Conservation (phyloP, 1,140 invertebrate genomes). For the Caenorhabditis latens region DNA sequence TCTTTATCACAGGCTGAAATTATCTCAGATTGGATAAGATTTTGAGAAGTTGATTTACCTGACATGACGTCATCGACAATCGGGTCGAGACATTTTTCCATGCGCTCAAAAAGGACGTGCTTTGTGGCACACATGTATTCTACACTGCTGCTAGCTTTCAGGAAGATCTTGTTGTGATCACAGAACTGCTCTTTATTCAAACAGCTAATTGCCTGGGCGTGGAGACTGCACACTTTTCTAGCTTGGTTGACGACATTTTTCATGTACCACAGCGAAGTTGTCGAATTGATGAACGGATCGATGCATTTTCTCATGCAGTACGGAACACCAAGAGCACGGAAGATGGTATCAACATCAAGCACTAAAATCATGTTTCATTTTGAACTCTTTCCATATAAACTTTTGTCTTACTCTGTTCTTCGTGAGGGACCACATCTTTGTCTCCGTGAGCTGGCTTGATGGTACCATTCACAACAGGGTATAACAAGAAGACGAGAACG, state of each 20-base stretch:
- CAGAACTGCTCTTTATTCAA: slow-evolving; percentile 31
- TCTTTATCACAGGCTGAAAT: slow-evolving; percentile 39
- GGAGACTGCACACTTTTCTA: not conserved
- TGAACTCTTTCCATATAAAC: not conserved
- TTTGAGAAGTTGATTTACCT: not conserved
- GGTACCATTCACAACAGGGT: not conserved
- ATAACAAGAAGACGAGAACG: not conserved
- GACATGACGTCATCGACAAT: slow-evolving; percentile 41
- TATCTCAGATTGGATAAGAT: not conserved
- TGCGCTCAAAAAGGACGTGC: slow-evolving; percentile 26
- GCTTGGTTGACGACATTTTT: slow-evolving; percentile 44
- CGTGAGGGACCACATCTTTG: slow-evolving; percentile 34
- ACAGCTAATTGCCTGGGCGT: slow-evolving; percentile 33
- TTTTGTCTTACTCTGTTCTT: slow-evolving; percentile 10
- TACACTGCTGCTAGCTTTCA: slow-evolving; percentile 35
- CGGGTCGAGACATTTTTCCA: slow-evolving; percentile 20
- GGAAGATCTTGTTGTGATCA: slow-evolving; percentile 30
- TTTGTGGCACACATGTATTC: slow-evolving; percentile 48
- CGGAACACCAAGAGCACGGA: slow-evolving; percentile 53
- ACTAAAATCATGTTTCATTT: slow-evolving; percentile 10
- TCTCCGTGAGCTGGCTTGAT: slow-evolving; percentile 5
- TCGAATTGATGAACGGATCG: slow-evolving; percentile 52
- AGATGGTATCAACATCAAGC: slow-evolving; percentile 47
- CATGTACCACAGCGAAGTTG: slow-evolving; percentile 35
- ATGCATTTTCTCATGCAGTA: slow-evolving; percentile 48